A percentile compares a stretch with the other conserved stretches of the same genome.
Conservation (phyloP, 2,888 invertebrate genomes). For the Caenorhabditis doughertyi region DNA sequence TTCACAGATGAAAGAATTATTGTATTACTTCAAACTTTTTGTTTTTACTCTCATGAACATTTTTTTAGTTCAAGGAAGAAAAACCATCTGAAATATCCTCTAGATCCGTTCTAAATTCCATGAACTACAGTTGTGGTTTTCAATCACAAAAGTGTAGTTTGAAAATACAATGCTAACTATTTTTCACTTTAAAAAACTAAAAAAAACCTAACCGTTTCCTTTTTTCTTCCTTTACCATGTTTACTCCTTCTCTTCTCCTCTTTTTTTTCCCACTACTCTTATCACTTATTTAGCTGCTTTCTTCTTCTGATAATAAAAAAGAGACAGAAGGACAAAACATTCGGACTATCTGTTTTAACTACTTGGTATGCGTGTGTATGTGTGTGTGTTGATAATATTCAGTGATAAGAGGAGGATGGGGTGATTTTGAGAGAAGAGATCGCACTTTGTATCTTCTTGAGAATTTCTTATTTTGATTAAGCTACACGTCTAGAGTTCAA, state of each 20-base stretch:
- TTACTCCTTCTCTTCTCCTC: not conserved
- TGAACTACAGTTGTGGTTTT: no score
- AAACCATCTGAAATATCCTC: no score
- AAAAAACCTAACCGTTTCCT: no score
- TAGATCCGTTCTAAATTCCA: no score
- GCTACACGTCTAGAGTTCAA: not conserved
- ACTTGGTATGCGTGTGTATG: not conserved
- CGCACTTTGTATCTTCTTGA: conserved; percentile 22
- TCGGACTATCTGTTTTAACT: conserved; percentile 15
- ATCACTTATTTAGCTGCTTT: conserved; percentile 9
- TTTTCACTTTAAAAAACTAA: no score
- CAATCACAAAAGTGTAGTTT: no score
- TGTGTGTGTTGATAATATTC: conserved; percentile 8
- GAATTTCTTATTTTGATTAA: not conserved
- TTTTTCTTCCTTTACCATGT: no score
- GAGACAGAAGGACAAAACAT: conserved; percentile 18
- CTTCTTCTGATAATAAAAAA: not conserved
- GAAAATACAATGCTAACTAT: no score
- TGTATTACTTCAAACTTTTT: no score
- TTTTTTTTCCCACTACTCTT: not conserved
- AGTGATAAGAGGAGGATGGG: conserved; percentile 19
- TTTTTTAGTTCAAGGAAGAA: no score
- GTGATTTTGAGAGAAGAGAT: conserved; percentile 25
- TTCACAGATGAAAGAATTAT: no score
- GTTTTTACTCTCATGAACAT: no score